These are phyloP conservation scores for Caenorhabditis uteleia DNA, from an alignment of 2,888 invertebrate species.

Conservation along the genomic window DNA sequence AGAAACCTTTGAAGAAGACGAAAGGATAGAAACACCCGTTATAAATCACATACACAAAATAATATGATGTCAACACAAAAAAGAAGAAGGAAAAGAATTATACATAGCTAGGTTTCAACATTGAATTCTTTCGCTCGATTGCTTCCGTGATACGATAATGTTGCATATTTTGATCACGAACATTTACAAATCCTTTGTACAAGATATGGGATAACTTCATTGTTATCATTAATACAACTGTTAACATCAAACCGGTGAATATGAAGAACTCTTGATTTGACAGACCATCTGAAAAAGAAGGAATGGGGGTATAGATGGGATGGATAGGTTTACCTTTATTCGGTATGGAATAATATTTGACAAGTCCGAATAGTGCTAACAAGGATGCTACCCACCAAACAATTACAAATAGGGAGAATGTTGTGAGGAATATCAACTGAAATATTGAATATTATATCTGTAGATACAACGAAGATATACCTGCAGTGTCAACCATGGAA, in stretches of 20 bases:
- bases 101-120: slow-evolving; percentile 31
- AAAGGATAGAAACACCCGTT: no score
- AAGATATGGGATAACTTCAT: slow-evolving; percentile 39
- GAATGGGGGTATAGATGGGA: not conserved
- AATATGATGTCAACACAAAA: not conserved
- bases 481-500: slow-evolving; percentile 45
- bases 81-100: slow-evolving; percentile 12
- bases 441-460: slow-evolving; percentile 3
- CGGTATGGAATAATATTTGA: slow-evolving; percentile 27
- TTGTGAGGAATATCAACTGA: slow-evolving; percentile 39
- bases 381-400: slow-evolving; percentile 53
- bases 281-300: slow-evolving; percentile 27
- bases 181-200: slow-evolving; percentile 39
- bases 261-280: slow-evolving; percentile 42
- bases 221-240: slow-evolving; percentile 30
- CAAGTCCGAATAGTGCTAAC: slow-evolving; percentile 42
- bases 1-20: no score
- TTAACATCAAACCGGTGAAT: slow-evolving; percentile 34
- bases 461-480: slow-evolving; percentile 7
- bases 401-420: slow-evolving; percentile 37
- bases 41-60: not conserved
- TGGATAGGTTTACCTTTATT: slow-evolving; percentile 16
- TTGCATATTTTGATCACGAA: slow-evolving; percentile 27
- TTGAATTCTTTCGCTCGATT: slow-evolving; percentile 11
- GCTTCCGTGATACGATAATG: slow-evolving; percentile 21